Evolutionary conservation across 2,797 vertebrate species (phyloP).

Genomic region (Rhabdophis nuchalis): DNA sequence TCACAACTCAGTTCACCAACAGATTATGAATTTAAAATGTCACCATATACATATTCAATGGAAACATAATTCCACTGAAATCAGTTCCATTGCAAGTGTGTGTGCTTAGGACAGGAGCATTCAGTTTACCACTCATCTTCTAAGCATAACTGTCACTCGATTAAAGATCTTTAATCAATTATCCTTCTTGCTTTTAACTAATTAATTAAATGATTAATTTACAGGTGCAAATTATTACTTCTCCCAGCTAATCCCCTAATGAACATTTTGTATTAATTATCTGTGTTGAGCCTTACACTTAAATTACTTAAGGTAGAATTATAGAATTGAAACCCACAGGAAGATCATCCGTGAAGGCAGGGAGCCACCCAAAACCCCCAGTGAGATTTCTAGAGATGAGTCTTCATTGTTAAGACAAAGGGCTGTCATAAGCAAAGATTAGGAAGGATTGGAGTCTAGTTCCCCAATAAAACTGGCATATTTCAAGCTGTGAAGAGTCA

Average conservation of each 20-base stretch:
- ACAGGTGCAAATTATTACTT: slow-evolving; percentile 31
- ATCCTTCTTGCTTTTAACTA: slow-evolving; percentile 26
- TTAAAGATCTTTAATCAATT: slow-evolving; percentile 36
- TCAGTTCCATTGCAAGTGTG: neutral
- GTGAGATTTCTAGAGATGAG: neutral
- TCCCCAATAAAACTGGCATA: neutral
- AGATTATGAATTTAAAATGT: slow-evolving; percentile 26
- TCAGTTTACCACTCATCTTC: slow-evolving; percentile 23
- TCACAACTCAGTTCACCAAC: slow-evolving; percentile 23
- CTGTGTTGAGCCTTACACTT: slow-evolving; percentile 16
- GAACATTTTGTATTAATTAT: slow-evolving; percentile 32
- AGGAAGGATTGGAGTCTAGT: neutral
- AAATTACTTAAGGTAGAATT: slow-evolving; percentile 31
- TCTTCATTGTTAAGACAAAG: neutral
- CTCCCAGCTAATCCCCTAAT: slow-evolving; percentile 6
- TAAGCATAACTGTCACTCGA: neutral
- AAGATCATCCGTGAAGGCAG: neutral
- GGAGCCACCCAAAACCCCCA: neutral
- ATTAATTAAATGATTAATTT: slow-evolving; percentile 37
- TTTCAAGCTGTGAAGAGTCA: neutral
- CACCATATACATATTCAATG: neutral
- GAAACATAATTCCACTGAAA: neutral
- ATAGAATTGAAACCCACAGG: slow-evolving; percentile 8
- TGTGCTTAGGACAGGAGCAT: neutral
- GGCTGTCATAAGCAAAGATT: neutral